Base-by-base conservation (phyloP, 2,113 vertebrate species). In the Lophius piscatorius region DNA sequence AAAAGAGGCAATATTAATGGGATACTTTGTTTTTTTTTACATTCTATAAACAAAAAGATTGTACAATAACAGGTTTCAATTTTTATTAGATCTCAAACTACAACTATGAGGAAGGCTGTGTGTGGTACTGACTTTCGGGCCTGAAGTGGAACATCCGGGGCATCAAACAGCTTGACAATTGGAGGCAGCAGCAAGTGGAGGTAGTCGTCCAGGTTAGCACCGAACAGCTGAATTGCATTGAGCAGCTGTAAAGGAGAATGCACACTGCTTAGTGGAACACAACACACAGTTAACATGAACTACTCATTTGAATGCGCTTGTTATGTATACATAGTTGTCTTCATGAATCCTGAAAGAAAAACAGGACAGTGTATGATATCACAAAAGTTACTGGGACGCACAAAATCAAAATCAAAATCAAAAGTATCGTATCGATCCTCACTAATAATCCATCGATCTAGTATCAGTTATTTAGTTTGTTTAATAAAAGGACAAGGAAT, bases 191-290 rank as follows among this genome's bases (percentile, higher is more conserved):
- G 71, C 78, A 99, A 88, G 73, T 99, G 97, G 41, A 99, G 92
- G 78, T 99, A 99, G 88, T 99, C 97, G 4, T 99, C 97, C 60
- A 99, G 80, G 84, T 99, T 99, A 64, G 97, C 97, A 16, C 97
- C 97, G 60, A 99, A 99, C 71, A 96, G 92, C 90, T 99, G 97
- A 84, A 99, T 98, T 0, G 97, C 97, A 29, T 95, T 93, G 59
- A 99, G 74, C 2, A 99, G 74, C 97, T 99, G 84, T n/a, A 81
- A 82, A 52, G 70, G 0, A 33, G 58, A 74, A 47, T 28, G 41
- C 31, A 70, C 12, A 11, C 16, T 11, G 5, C 18, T 72, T 21
- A 45, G 26, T 33, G 8, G 1, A 35, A 61, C 66, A 68, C 35
- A 33, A 18, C n/a, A 0, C 48, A 56, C 51, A 41, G 58, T 36